A percentile compares a stretch with the other conserved stretches of the same genome.
These are phyloP conservation scores for Xenentodon cancila DNA, from an alignment of 2,797 vertebrate genomes.

Conservation along the genomic window DNA sequence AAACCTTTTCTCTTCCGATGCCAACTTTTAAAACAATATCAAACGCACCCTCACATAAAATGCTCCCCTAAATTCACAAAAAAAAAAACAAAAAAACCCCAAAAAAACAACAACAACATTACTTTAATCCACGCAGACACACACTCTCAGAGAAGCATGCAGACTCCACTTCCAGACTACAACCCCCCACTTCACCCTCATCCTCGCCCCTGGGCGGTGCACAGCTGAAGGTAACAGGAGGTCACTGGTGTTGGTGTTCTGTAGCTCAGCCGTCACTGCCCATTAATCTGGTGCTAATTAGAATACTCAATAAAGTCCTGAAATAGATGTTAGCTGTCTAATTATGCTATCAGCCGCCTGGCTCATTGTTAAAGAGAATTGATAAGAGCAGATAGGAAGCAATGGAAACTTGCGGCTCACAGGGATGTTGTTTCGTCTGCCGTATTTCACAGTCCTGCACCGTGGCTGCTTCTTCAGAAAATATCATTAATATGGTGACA, in stretches of 20 bases:
- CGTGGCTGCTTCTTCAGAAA: slow-evolving; percentile 23
- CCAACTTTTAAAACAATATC: slow-evolving; percentile 69
- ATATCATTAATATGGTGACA: slow-evolving; percentile 20
- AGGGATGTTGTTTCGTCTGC: not conserved
- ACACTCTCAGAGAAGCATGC: not conserved
- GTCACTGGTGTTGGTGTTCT: slow-evolving; percentile 66
- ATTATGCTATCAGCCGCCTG: slow-evolving; percentile 77
- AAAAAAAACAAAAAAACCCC: too few relatives aligned
- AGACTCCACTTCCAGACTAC: slow-evolving; percentile 31
- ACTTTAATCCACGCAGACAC: slow-evolving; percentile 25
- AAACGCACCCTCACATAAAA: slow-evolving; percentile 50
- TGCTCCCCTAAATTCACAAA: slow-evolving; percentile 48
- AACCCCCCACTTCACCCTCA: slow-evolving; percentile 59
- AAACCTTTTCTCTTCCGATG: slow-evolving; percentile 59
- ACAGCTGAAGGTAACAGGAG: slow-evolving; percentile 78
- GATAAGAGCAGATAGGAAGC: slow-evolving; percentile 72
- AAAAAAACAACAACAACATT: too few relatives aligned
- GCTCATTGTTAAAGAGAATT: slow-evolving; percentile 70
- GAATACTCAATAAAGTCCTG: slow-evolving; percentile 79
- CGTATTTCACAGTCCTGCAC: slow-evolving; percentile 7
- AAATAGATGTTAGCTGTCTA: slow-evolving; percentile 77
- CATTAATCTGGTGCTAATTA: slow-evolving; percentile 84
- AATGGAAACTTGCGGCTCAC: slow-evolving; percentile 54
- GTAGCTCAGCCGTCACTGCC: slow-evolving; percentile 59
- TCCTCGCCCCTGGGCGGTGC: slow-evolving; percentile 71